A percentile compares a stretch with the other conserved stretches of the same genome.
Evolutionary conservation across 1,140 invertebrate species (phyloP).

Genomic region (Lepidurus apus): DNA sequence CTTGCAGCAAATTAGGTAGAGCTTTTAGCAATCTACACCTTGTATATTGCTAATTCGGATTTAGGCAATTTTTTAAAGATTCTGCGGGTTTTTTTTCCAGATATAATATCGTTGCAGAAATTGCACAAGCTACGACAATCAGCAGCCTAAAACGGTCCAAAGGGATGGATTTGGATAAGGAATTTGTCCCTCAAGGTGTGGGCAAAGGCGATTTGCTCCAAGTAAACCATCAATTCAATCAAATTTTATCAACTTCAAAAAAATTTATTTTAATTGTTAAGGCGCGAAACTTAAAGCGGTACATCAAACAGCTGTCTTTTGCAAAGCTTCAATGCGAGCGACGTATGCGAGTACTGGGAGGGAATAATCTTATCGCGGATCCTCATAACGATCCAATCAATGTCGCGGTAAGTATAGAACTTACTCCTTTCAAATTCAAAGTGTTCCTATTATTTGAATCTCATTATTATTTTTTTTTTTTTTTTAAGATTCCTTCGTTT

Average conservation of each 20-base stretch:
- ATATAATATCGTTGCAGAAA: conserved; percentile 81
- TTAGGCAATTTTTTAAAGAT: not conserved
- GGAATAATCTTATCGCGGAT: conserved; percentile 33
- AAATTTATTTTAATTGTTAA: conserved; percentile 37
- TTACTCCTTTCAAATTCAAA: not conserved
- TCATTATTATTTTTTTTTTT: conserved; percentile 35
- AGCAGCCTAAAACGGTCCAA: conserved; percentile 81
- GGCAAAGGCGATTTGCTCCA: conserved; percentile 51
- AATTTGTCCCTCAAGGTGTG: conserved; percentile 43
- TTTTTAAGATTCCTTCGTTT: conserved; percentile 46
- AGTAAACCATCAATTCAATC: conserved; percentile 39
- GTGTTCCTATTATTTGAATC: conserved; percentile 23
- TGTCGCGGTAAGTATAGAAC: not conserved
- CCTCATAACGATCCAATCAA: not conserved
- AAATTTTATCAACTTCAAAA: not conserved
- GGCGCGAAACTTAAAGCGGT: conserved; percentile 50
- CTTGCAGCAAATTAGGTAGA: conserved; percentile 68
- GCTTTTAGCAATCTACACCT: not conserved
- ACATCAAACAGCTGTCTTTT: conserved; percentile 63
- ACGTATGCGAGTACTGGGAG: conserved; percentile 63
- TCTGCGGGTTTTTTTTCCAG: conserved; percentile 48
- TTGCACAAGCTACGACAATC: conserved; percentile 86
- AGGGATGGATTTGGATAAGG: conserved; percentile 65
- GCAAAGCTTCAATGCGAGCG: conserved; percentile 77
- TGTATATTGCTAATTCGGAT: not conserved